Evolutionary conservation across 2,888 invertebrate genomes (phyloP).

Genomic region (Nebria brevicollis): DNA sequence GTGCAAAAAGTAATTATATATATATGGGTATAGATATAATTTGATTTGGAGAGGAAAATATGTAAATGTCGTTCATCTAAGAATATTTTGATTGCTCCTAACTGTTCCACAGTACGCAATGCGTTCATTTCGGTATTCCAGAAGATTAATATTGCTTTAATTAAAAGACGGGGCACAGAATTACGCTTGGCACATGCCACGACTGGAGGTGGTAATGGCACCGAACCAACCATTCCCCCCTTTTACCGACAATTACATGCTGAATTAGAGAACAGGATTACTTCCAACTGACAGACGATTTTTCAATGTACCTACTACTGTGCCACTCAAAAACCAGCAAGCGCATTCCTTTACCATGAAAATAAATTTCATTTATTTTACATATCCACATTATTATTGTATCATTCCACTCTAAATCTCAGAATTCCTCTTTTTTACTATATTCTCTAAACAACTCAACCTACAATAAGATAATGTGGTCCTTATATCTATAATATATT

Average conservation of each 20-base stretch:
- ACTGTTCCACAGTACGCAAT: not conserved
- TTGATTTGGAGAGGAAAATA: not conserved
- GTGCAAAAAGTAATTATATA: too few relatives aligned
- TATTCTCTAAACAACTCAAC: too few relatives aligned
- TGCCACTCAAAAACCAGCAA: not conserved
- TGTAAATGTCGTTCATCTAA: not conserved
- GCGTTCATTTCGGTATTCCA: constrained; percentile 9
- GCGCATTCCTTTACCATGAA: not conserved
- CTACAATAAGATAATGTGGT: too few relatives aligned
- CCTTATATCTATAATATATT: too few relatives aligned
- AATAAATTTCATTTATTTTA: not conserved
- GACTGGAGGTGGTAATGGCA: constrained; percentile 11
- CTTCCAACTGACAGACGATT: constrained; percentile 3
- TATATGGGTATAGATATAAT: too few relatives aligned
- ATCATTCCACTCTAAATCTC: not conserved
- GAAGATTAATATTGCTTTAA: constrained; percentile 34
- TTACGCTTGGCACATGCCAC: constrained; percentile 18
- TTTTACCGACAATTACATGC: constrained; percentile 37
- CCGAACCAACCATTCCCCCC: constrained; percentile 9
- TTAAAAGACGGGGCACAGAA: constrained; percentile 22
- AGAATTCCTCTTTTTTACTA: not conserved
- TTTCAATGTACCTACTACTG: constrained; percentile 15
- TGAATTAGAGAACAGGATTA: constrained; percentile 18
- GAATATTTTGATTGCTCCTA: not conserved
- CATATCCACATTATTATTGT: not conserved